Percentiles rank a stretch among this genome's conserved stretches.
Evolutionary conservation across 1,140 invertebrate genomes (phyloP).

Genomic region (Mizuhopecten yessoensis): DNA sequence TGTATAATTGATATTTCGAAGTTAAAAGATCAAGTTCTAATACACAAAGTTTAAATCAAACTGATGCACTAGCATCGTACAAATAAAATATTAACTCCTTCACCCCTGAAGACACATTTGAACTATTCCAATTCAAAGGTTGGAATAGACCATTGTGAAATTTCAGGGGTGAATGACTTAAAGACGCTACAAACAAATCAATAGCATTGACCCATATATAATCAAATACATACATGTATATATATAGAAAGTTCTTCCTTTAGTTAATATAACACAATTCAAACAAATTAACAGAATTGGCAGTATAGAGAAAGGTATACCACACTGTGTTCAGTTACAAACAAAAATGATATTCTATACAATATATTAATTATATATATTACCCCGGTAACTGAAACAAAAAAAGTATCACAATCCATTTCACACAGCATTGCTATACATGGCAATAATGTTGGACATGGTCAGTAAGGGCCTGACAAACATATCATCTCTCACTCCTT

Average conservation of each 20-base stretch:
- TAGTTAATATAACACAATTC: too few relatives aligned
- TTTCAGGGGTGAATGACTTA: too few relatives aligned
- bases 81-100: slow-evolving; percentile 19
- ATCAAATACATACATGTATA: not conserved
- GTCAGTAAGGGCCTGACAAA: not conserved
- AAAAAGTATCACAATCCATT: slow-evolving; percentile 31
- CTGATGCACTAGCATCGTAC: not conserved
- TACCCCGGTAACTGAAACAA: slow-evolving; percentile 16
- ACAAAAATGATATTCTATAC: not conserved
- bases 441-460: not conserved
- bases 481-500: not conserved
- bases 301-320: not conserved
- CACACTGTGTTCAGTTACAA: not conserved
- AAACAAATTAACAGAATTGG: not conserved
- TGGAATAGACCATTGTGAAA: too few relatives aligned
- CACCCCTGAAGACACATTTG: too few relatives aligned
- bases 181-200: not conserved
- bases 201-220: not conserved
- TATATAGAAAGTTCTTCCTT: not conserved
- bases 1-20: not conserved
- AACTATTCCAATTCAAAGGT: too few relatives aligned
- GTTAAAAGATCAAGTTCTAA: not conserved
- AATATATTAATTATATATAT: not conserved
- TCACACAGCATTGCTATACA: slow-evolving; percentile 25
- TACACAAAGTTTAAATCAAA: not conserved